phyloP scores from a whole-genome alignment of 2,113 vertebrate species.

The Scomber japonicus region DNA sequence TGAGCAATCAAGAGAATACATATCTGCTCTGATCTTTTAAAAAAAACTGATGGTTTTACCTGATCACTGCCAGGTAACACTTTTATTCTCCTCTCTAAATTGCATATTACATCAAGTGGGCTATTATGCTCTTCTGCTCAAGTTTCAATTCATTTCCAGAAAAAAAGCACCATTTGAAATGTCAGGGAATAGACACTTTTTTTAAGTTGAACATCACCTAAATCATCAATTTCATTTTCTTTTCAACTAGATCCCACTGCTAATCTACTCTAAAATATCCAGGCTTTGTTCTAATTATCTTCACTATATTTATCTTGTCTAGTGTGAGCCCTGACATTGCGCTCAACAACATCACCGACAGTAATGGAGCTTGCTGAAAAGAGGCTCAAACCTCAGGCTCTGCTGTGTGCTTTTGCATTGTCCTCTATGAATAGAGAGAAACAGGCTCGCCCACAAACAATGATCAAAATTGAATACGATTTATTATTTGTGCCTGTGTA shows the following conservation, averaged over 20 bases:
- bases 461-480: background rate
- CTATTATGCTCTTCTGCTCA: background rate
- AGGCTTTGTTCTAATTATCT: constrained; percentile 14
- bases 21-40: too few relatives aligned
- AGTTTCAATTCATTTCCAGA: background rate
- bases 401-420: background rate
- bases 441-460: background rate
- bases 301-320: background rate
- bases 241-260: background rate
- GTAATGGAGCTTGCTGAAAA: background rate
- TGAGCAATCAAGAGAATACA: too few relatives aligned
- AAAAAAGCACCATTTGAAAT: background rate
- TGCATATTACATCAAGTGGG: background rate
- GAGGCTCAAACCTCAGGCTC: background rate
- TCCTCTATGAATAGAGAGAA: background rate
- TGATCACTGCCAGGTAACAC: background rate
- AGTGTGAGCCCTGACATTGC: background rate
- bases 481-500: background rate
- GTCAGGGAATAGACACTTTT: background rate
- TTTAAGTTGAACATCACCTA: constrained; percentile 2
- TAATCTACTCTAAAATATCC: background rate
- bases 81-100: constrained; percentile 9
- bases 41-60: too few relatives aligned
- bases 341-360: background rate
- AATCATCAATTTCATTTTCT: background rate